Conservation (phyloP, 2,797 vertebrate genomes). For the Gobio occitaniae region DNA sequence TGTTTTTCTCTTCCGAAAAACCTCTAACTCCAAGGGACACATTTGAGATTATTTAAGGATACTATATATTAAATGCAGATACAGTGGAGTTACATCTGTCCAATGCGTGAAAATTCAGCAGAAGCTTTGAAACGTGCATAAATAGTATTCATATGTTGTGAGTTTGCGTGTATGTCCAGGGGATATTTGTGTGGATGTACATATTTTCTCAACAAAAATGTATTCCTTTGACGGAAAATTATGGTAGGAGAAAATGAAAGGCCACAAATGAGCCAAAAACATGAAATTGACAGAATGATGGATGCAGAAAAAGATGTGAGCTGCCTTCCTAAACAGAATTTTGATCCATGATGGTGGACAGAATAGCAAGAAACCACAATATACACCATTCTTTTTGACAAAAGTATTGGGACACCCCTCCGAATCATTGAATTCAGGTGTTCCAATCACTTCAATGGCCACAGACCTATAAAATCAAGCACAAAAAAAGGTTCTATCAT, state of each 20-base stretch:
- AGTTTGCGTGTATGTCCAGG: not conserved
- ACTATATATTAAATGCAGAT: conserved; percentile 54
- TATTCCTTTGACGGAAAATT: conserved; percentile 31
- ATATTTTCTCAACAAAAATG: conserved; percentile 32
- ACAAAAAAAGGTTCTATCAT: no score
- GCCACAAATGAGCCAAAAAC: conserved; percentile 28
- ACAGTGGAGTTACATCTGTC: conserved; percentile 32
- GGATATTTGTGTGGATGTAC: not conserved
- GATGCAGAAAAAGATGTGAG: conserved; percentile 14
- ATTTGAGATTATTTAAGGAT: conserved; percentile 53
- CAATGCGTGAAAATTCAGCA: conserved; percentile 24
- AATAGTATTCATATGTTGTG: not conserved
- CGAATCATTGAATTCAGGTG: no score
- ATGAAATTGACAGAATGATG: conserved; percentile 31
- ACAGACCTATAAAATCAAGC: no score
- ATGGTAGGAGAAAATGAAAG: conserved; percentile 36
- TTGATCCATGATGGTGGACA: not conserved
- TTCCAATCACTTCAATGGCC: no score
- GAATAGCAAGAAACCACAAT: not conserved
- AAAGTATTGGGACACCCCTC: no score
- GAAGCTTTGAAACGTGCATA: conserved; percentile 25
- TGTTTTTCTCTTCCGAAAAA: conserved; percentile 39
- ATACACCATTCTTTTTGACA: no score
- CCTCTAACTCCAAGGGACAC: conserved; percentile 36
- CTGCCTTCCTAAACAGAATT: not conserved